Evolutionary conservation across 1,140 invertebrate species (phyloP), one percentile per base, ranked within the genome.

Genomic region (Drosophila setifemur): DNA sequence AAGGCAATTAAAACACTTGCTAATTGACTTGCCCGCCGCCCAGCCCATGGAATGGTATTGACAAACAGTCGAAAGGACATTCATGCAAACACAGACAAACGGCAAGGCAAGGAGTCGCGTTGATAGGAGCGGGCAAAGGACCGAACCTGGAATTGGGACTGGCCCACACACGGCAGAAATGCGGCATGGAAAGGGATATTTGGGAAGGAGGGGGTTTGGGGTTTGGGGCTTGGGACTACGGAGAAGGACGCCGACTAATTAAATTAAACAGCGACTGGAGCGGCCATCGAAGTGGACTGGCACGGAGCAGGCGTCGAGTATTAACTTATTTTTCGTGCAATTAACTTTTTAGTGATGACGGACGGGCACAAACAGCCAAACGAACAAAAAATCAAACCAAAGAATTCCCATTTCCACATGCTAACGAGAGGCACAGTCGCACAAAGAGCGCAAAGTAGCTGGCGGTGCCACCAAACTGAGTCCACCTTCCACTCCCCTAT

Each of bases 281-380:
- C 81, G 64, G 58, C 52, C 81, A 68, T 54, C 47, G 75, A 53
- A 57, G 61, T 75, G 68, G 72, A 50, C 63, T 33, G 67, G 53
- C 58, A 64, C 4, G 58, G 60, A 39, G 55, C 55, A 48, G 44
- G 53, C 54, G 68, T 63, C 39, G 57, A 72, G 81, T 81, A 85
- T 85, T 81, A 85, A 85, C 82, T 85, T 86, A 85, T 85, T 85
- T 85, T 85, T 85, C 81, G 76, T 87, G 82, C 81, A 86, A 85
- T 85, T 85, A 86, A 85, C 81, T 85, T 86, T 86, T 87, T 86
- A 86, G 81, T 76, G 58, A 60, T 71, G 67, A 71, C 53, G 67
- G 39, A 60, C 43, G 53, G 12, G 57, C 73, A 58, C 78, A 82
- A 82, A 82, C 77, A 83, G 64, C 58, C 50, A 53, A 79, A 81